Evolutionary conservation across 2,797 vertebrate genomes (phyloP).

Genomic region (Tragopan temminckii): DNA sequence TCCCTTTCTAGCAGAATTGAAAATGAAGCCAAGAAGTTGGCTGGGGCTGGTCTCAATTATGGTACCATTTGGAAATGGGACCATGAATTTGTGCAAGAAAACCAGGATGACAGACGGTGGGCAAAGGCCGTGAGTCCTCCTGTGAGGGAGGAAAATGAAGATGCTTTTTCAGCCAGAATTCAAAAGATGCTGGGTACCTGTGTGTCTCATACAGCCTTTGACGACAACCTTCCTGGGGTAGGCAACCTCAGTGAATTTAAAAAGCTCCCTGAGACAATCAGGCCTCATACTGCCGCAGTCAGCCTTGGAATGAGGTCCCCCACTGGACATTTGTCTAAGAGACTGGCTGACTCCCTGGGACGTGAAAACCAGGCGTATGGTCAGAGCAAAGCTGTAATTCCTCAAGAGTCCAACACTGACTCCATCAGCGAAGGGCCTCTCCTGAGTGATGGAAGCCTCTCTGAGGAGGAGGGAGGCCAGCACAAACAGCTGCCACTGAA

Average conservation of each 20-base stretch:
- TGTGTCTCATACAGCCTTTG: conserved; percentile 84
- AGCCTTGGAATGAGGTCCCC: conserved; percentile 73
- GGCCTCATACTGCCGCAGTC: conserved; percentile 72
- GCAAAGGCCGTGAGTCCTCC: conserved; percentile 83
- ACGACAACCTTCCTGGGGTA: conserved; percentile 86
- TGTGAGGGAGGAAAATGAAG: conserved; percentile 80
- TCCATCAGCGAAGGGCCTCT: conserved; percentile 94
- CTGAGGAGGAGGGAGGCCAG: conserved; percentile 82
- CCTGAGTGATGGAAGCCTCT: conserved; percentile 90
- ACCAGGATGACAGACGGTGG: conserved; percentile 78
- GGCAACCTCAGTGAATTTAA: conserved; percentile 86
- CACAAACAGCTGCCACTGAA: conserved; percentile 55
- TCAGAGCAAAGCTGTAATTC: conserved; percentile 53
- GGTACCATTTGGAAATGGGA: conserved; percentile 80
- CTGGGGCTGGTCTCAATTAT: conserved; percentile 86
- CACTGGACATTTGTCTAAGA: conserved; percentile 69
- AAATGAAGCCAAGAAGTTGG: conserved; percentile 92
- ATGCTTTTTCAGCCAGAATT: conserved; percentile 82
- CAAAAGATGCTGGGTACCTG: conserved; percentile 85
- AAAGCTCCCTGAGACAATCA: conserved; percentile 79
- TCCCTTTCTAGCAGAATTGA: conserved; percentile 94
- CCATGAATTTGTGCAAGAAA: conserved; percentile 70
- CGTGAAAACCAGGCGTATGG: conserved; percentile 55
- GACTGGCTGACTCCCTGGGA: conserved; percentile 38
- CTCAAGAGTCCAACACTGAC: conserved; percentile 84